Evolutionary conservation across 2,797 vertebrate species (phyloP), one percentile per base, ranked within the genome.

Genomic region (Scolopax bukidnonensis): DNA sequence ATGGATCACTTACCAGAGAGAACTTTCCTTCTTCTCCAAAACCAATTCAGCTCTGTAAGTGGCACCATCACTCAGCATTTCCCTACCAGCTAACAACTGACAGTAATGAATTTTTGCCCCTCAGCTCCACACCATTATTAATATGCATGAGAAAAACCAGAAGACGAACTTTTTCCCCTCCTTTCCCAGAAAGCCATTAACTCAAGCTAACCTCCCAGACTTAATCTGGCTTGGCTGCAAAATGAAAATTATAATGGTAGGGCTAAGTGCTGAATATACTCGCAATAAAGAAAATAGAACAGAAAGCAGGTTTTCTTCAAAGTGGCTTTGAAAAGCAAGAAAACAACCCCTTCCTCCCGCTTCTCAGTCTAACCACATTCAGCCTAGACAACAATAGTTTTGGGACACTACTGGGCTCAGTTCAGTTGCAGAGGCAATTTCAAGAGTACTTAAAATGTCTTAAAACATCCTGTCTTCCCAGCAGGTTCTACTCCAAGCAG

Each of bases 161-260:
- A 88, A 74, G n/a, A 94, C 1, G 9, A 71, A 88, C 70, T 75
- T 93, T 90, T 41, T 88, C 18, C 30, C 78, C 19, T 9, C 67
- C 51, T 70, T 77, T 96, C 30, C 38, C 77, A 93, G 84, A 95
- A 93, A 95, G 67, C 67, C 84, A 95, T 89, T 95, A 90, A 91
- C n/a, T 85, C 56, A 70, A 54, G 40, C 48, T 73, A 95, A 90
- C 73, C 73, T 84, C 69, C 45, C 45, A 82, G 64, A 74, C 61
- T 94, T 90, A 43, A 89, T 77, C 60, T 54, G 38, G 53, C 41
- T 64, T 11, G n/a, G 67, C 74, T 80, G 36, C 74, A 93, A 90
- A 92, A 95, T 74, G 60, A 84, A 93, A 95, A 91, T 67, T 84
- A 24, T 16, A 71, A 93, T n/a, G n/a, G 76, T 50, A 9, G 12